Conservation (phyloP, 2,113 vertebrate genomes). For the Grantiella picta region DNA sequence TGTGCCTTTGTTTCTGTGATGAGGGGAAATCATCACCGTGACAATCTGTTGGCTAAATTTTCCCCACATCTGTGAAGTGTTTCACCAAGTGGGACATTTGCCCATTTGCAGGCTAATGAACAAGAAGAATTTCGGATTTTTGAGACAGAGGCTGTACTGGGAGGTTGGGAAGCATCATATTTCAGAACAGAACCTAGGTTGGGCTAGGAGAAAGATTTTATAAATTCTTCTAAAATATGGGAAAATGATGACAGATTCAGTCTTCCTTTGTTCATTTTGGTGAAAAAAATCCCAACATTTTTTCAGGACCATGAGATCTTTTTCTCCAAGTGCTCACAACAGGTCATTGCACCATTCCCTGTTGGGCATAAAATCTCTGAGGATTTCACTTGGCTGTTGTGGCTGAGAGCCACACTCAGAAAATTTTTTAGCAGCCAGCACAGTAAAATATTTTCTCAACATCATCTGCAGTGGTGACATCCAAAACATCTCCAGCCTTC, state of each 20-base stretch:
- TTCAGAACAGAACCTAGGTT: neutral
- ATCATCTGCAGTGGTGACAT: neutral
- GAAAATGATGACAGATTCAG: neutral
- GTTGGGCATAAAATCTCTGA: neutral
- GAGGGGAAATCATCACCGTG: neutral
- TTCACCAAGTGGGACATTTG: neutral
- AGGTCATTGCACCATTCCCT: neutral
- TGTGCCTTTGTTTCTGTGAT: constrained; percentile 30
- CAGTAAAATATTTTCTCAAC: neutral
- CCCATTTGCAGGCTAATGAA: neutral
- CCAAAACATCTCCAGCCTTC: neutral
- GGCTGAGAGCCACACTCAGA: neutral
- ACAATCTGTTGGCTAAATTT: constrained; percentile 44
- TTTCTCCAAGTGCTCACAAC: neutral
- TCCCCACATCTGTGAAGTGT: constrained; percentile 31
- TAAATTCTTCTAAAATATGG: neutral
- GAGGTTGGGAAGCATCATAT: neutral
- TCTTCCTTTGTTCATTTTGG: neutral
- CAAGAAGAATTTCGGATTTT: neutral
- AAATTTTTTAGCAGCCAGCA: neutral
- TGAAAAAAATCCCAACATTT: too few relatives aligned
- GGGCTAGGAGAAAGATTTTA: neutral
- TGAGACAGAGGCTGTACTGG: neutral
- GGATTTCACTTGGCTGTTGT: neutral
- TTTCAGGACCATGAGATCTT: neutral